phyloP scores from a whole-genome alignment of 1,140 invertebrate species.

The Pseudoatta argentina region DNA sequence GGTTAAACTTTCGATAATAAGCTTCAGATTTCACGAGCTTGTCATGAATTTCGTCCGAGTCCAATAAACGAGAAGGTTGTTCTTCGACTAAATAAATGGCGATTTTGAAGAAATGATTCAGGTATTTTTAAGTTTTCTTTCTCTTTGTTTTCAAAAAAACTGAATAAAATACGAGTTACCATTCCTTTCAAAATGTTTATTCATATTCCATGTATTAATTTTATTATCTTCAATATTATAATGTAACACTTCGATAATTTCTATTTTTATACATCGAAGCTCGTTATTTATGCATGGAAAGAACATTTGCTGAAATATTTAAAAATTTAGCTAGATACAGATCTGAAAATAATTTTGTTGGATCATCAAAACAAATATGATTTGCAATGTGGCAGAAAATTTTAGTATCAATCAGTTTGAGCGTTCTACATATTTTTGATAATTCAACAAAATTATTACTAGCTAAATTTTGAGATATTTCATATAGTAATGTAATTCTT shows the following conservation, averaged over 20 bases:
- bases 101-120: slow-evolving; percentile 12
- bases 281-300: too few species aligned
- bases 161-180: neutral
- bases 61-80: neutral
- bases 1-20: slow-evolving; percentile 61
- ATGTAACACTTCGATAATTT: neutral
- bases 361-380: too few species aligned
- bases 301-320: too few species aligned
- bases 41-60: slow-evolving; percentile 20
- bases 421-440: too few species aligned
- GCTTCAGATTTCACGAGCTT: slow-evolving; percentile 37
- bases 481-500: too few species aligned
- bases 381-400: too few species aligned
- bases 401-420: too few species aligned
- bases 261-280: neutral
- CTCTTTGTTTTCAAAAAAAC: slow-evolving; percentile 9
- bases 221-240: neutral
- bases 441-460: too few species aligned
- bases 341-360: too few species aligned
- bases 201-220: neutral
- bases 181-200: neutral
- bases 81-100: neutral
- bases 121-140: neutral
- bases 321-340: too few species aligned
- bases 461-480: too few species aligned